These are phyloP conservation scores for Tyrannus savana DNA, from an alignment of 2,113 vertebrate genomes.

Conservation along the genomic window DNA sequence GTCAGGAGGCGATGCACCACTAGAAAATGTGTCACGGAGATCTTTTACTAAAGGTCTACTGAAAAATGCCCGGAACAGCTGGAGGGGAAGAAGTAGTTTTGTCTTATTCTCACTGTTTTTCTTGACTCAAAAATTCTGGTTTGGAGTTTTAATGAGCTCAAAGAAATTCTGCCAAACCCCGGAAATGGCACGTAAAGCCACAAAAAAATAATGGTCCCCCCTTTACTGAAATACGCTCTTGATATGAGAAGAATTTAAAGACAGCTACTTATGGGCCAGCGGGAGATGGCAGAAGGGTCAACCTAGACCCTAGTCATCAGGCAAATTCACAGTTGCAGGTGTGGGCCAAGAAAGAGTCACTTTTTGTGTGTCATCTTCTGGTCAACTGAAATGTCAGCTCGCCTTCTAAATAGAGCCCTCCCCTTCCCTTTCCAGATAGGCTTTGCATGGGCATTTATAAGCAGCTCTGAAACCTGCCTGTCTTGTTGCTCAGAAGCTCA, in stretches of 20 bases:
- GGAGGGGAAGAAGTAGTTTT: background rate
- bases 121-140: background rate
- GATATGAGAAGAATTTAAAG: background rate
- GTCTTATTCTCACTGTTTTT: background rate
- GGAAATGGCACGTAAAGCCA: background rate
- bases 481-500: background rate
- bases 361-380: background rate
- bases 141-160: background rate
- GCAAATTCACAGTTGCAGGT: background rate
- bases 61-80: background rate
- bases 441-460: background rate
- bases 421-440: background rate
- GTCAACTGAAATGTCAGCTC: background rate
- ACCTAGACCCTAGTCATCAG: background rate
- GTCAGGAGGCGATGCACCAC: background rate
- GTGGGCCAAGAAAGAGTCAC: background rate
- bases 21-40: background rate
- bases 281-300: accelerated
- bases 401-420: background rate
- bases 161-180: background rate
- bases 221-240: background rate
- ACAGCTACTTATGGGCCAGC: background rate
- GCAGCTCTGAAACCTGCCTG: background rate
- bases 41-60: background rate
- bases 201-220: background rate